Percentiles rank a stretch among this genome's conserved stretches.
phyloP scores from a whole-genome alignment of 2,888 invertebrate species.

The Microchrysa polita region DNA sequence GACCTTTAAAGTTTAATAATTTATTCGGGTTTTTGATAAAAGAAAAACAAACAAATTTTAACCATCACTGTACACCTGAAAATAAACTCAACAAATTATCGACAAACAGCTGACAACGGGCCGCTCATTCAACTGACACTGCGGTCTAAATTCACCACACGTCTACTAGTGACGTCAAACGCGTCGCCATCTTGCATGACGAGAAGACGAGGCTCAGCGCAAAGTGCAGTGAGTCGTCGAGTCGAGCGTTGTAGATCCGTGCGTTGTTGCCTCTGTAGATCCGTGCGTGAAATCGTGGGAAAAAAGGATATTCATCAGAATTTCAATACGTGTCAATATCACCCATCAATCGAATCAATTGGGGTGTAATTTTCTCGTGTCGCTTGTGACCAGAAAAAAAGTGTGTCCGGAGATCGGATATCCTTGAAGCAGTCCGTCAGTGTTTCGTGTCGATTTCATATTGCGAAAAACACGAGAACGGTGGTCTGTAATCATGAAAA shows the following conservation, averaged over 20 bases:
- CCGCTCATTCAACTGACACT: conserved; percentile 26
- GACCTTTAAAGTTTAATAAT: too few species aligned
- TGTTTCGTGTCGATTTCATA: too few species aligned
- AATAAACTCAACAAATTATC: too few species aligned
- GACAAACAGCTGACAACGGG: not conserved
- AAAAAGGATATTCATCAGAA: too few species aligned
- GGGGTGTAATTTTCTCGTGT: not conserved
- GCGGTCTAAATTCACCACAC: conserved; percentile 23
- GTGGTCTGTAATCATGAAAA: too few species aligned
- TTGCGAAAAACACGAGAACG: too few species aligned
- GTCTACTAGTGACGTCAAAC: conserved; percentile 12
- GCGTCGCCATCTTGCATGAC: conserved; percentile 9
- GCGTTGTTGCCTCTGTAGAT: not conserved
- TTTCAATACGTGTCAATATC: too few species aligned
- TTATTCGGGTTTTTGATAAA: too few species aligned
- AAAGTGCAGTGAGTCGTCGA: not conserved
- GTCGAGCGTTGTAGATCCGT: not conserved
- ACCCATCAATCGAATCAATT: too few species aligned
- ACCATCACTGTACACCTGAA: too few species aligned
- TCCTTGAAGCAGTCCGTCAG: not conserved
- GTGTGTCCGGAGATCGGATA: not conserved
- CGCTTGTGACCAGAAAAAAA: not conserved
- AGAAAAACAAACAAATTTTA: too few species aligned
- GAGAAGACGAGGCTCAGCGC: conserved; percentile 18
- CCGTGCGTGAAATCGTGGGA: not conserved